phyloP scores from a whole-genome alignment of 2,888 invertebrate genomes.

The Cerastis leucographa region DNA sequence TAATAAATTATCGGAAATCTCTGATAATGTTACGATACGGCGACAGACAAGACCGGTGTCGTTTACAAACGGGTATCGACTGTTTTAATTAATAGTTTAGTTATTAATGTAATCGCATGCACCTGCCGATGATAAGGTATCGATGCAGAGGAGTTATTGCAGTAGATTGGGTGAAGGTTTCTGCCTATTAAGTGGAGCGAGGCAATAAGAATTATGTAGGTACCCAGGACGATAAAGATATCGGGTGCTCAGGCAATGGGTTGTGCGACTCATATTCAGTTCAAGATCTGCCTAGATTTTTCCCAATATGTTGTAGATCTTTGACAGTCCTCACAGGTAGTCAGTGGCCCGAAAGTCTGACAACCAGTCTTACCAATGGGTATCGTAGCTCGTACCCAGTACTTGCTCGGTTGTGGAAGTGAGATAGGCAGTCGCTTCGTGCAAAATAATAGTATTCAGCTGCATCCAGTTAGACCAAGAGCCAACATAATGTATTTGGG shows the following conservation, averaged over 20 bases:
- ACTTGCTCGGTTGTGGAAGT: no score
- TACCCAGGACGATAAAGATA: not conserved
- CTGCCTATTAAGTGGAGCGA: conserved; percentile 5
- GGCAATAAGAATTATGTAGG: not conserved
- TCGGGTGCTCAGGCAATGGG: not conserved
- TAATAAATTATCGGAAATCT: conserved; percentile 56
- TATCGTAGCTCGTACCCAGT: no score
- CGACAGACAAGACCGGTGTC: conserved; percentile 58
- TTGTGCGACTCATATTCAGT: not conserved
- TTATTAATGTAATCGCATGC: conserved; percentile 74
- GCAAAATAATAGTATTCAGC: no score
- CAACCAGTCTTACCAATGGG: no score
- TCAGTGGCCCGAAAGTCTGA: no score
- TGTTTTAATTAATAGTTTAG: conserved; percentile 71
- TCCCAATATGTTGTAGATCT: no score
- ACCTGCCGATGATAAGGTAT: conserved; percentile 67
- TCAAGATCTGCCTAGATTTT: no score
- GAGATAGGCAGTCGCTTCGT: no score
- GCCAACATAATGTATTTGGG: not conserved
- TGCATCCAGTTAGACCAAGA: no score
- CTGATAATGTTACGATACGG: conserved; percentile 48
- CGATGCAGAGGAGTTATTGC: conserved; percentile 29
- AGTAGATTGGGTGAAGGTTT: conserved; percentile 37
- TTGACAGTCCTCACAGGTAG: no score
- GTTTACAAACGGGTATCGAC: conserved; percentile 72